phyloP scores from a whole-genome alignment of 2,113 vertebrate genomes.

The Oncorhynchus kisutch region DNA sequence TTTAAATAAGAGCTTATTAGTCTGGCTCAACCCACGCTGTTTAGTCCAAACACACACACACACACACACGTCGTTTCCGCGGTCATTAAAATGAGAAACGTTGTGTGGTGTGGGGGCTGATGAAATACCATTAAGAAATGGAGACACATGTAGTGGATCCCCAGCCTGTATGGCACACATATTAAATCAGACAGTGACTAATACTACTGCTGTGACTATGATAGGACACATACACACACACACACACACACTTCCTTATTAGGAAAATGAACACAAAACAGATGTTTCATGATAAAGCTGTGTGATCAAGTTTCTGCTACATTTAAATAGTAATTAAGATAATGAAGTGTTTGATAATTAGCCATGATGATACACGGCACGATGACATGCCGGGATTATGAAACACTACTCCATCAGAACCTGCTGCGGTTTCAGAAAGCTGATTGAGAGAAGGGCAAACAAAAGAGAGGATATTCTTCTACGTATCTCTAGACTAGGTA shows the following conservation, averaged over 20 bases:
- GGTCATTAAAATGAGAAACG: constrained; percentile 79
- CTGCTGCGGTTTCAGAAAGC: constrained; percentile 31
- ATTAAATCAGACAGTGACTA: constrained; percentile 79
- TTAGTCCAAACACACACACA: constrained; percentile 9
- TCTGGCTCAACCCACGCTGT: neutral
- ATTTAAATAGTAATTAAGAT: constrained; percentile 68
- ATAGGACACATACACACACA: constrained; percentile 15
- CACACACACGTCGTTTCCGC: constrained; percentile 23
- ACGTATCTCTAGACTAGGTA: neutral
- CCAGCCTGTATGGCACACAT: constrained; percentile 56
- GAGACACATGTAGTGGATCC: constrained; percentile 77
- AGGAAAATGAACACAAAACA: constrained; percentile 21
- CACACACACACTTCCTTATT: constrained; percentile 3
- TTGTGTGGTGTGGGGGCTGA: constrained; percentile 60
- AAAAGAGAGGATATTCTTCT: neutral
- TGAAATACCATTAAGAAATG: constrained; percentile 82
- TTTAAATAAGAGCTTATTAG: constrained; percentile 38
- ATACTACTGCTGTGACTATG: constrained; percentile 54
- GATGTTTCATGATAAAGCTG: constrained; percentile 40
- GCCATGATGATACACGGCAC: constrained; percentile 57
- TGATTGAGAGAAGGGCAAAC: too few species aligned
- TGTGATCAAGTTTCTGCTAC: constrained; percentile 17
- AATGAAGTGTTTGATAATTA: constrained; percentile 68
- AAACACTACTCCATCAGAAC: constrained; percentile 55
- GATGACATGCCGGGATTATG: constrained; percentile 63